phyloP scores from a whole-genome alignment of 2,797 vertebrate genomes.

The Dendrocincla fuliginosa region DNA sequence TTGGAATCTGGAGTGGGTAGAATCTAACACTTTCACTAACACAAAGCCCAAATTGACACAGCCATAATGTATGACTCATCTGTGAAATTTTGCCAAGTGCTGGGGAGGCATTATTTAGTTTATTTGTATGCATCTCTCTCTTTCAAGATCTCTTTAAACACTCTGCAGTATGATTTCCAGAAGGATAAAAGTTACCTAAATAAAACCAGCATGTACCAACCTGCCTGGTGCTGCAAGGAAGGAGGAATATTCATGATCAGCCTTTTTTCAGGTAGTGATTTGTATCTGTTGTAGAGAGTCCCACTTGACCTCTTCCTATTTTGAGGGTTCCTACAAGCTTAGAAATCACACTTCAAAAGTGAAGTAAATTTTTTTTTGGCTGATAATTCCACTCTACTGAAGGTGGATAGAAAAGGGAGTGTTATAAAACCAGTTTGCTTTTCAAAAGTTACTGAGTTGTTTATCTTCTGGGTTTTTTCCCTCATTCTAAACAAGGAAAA shows the following conservation, averaged over 20 bases:
- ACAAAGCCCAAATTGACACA: slow-evolving; percentile 14
- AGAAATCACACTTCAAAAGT: neutral
- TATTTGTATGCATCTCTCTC: slow-evolving; percentile 25
- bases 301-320: neutral
- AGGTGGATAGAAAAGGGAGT: neutral
- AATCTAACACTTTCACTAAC: neutral
- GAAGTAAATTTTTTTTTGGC: neutral
- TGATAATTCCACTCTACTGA: neutral
- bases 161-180: slow-evolving; percentile 5
- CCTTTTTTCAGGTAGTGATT: neutral
- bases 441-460: neutral
- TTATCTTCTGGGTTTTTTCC: neutral
- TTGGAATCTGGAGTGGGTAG: slow-evolving; percentile 18
- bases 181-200: slow-evolving; percentile 16
- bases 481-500: neutral
- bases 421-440: neutral
- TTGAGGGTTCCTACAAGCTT: neutral
- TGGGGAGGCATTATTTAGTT: slow-evolving; percentile 18
- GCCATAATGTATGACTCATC: slow-evolving; percentile 8
- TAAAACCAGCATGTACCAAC: neutral
- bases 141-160: slow-evolving; percentile 10
- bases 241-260: neutral
- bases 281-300: neutral
- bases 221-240: neutral
- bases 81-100: slow-evolving; percentile 20